Percentiles rank a stretch among this genome's conserved stretches.
These are phyloP conservation scores for Clarias gariepinus DNA, from an alignment of 2,113 vertebrate genomes.

Conservation along the genomic window DNA sequence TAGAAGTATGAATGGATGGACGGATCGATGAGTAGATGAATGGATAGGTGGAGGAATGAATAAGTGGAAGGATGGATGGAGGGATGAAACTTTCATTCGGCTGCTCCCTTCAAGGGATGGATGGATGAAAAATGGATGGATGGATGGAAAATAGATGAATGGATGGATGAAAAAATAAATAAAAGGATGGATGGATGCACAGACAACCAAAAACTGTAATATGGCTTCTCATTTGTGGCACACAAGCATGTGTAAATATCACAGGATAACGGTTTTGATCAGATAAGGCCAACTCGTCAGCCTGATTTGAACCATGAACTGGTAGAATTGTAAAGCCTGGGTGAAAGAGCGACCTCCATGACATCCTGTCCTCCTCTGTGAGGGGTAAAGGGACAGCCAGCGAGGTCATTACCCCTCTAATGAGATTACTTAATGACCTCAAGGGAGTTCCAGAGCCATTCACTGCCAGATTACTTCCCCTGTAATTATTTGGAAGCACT, in stretches of 20 bases:
- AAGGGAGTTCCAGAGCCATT: slow-evolving; percentile 52
- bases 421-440: slow-evolving; percentile 56
- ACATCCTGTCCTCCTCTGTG: slow-evolving; percentile 26
- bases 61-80: no score
- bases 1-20: not conserved
- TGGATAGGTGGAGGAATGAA: no score
- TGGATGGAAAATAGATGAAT: no score
- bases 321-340: not conserved
- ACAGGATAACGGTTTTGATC: not conserved
- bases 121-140: no score
- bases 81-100: not conserved
- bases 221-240: not conserved
- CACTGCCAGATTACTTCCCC: slow-evolving; percentile 55
- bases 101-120: no score
- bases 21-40: no score
- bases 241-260: not conserved
- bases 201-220: not conserved
- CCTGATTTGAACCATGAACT: not conserved
- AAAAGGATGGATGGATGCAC: not conserved
- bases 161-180: not conserved
- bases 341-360: not conserved
- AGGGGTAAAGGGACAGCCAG: slow-evolving; percentile 39
- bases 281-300: not conserved
- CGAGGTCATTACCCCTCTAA: slow-evolving; percentile 51
- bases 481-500: slow-evolving; percentile 53